Base-by-base conservation (phyloP, 2,888 invertebrate species). In the Idaea aversata region DNA sequence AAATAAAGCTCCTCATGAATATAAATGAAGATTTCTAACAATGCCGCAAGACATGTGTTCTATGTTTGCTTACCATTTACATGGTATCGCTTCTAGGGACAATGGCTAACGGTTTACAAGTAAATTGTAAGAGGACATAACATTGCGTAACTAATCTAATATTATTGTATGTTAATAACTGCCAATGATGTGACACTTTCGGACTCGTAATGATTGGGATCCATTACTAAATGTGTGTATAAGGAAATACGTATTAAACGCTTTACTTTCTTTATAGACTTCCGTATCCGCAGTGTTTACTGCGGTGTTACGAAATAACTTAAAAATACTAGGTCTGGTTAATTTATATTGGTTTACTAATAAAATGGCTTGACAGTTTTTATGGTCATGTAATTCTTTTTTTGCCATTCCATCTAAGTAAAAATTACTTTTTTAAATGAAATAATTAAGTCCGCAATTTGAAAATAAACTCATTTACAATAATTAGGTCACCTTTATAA, bases 1-100 rank as follows among this genome's bases (percentile, higher is more conserved):
- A 70, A 67, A 67, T 72, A 70, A 70, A 70, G 67, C 57, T 71
- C 59, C 61, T 57, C 64, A 64, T 72, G 71, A 70, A 72, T 74
- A 65, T 71, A 61, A 68, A 74, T 74, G 67, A 68, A 64, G 60
- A 63, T 68, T 63, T 66, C 63, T 64, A 64, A 64, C 47, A 47
- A 47, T 47, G 47, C 47, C 34, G 59, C 59, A 59, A 59, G 13
- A 59, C 59, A 59, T 59, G 59, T 59, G 59, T 63, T 57, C 57
- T 13, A 34, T 16, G 38, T 10, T 38, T 62, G 36, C 4, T 64
- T 64, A 34, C 34, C 65, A 67, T 65, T 63, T 63, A 70, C 67
- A 66, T 61, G 63, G 65, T 59, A 59, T 25, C 34, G 59, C 59
- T 59, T 15, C 59, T 59, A 34, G 13, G 59, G 59, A 59, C 59